Evolutionary conservation across 2,888 invertebrate genomes (phyloP).

Genomic region (Gari tellinella): DNA sequence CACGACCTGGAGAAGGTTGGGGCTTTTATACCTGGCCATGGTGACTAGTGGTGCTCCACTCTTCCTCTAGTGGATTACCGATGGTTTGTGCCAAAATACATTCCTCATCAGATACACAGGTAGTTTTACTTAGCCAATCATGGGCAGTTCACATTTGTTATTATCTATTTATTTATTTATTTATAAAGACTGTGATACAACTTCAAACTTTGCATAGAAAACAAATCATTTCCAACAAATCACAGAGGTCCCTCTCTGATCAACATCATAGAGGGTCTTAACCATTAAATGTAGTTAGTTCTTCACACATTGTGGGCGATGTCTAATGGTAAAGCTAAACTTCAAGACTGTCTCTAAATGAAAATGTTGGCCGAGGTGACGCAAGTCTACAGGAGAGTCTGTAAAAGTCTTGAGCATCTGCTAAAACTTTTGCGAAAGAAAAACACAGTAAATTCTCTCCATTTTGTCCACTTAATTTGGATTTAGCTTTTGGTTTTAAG

Average conservation of each 20-base stretch:
- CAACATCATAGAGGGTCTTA: slow-evolving; percentile 1
- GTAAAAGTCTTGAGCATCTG: too few relatives aligned
- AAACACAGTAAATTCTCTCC: too few relatives aligned
- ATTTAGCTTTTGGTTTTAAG: too few relatives aligned
- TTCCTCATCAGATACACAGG: slow-evolving; percentile 61
- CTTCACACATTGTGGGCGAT: slow-evolving; percentile 36
- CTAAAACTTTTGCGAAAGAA: too few relatives aligned
- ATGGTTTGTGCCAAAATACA: slow-evolving; percentile 65
- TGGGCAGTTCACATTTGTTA: slow-evolving; percentile 61
- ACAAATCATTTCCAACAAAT: slow-evolving; percentile 55
- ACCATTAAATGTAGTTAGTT: slow-evolving; percentile 59
- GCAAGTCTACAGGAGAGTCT: too few relatives aligned
- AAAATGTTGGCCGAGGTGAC: too few relatives aligned
- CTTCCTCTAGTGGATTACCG: slow-evolving; percentile 27
- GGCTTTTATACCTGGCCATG: not conserved
- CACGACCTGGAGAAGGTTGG: not conserved
- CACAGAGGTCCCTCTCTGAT: slow-evolving; percentile 25
- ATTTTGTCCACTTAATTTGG: too few relatives aligned
- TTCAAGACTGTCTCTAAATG: too few relatives aligned
- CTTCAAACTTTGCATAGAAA: slow-evolving; percentile 60
- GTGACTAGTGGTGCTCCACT: not conserved
- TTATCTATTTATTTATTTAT: slow-evolving; percentile 68
- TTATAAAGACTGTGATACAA: slow-evolving; percentile 63
- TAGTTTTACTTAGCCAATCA: slow-evolving; percentile 63
- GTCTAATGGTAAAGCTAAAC: too few relatives aligned